Evolutionary conservation across 1,140 invertebrate genomes (phyloP).

Genomic region (Lordiphosa clarofinis): DNA sequence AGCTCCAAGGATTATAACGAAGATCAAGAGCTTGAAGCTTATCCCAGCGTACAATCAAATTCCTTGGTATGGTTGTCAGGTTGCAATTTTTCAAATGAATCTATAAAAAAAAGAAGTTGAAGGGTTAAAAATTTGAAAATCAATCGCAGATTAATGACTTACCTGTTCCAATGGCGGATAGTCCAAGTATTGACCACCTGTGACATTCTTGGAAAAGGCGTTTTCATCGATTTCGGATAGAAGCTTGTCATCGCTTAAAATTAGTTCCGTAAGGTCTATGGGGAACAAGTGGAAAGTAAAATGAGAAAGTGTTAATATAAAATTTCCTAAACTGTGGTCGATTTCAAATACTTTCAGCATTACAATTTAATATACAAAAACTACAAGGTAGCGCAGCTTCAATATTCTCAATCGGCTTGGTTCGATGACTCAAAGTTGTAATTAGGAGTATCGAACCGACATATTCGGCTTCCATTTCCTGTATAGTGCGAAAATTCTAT

Average conservation of each 20-base stretch:
- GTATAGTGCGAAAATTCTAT: too few relatives aligned
- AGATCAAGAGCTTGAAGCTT: conserved; percentile 83
- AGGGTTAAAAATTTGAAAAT: neutral
- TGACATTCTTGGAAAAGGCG: conserved; percentile 79
- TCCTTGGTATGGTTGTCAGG: conserved; percentile 82
- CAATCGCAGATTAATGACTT: conserved; percentile 2
- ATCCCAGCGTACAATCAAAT: conserved; percentile 85
- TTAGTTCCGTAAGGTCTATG: conserved; percentile 57
- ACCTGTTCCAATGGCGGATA: conserved; percentile 66
- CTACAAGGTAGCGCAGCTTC: too few relatives aligned
- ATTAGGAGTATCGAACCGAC: too few relatives aligned
- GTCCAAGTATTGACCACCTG: conserved; percentile 43
- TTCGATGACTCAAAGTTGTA: too few relatives aligned
- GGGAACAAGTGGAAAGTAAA: conserved; percentile 2
- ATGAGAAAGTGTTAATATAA: too few relatives aligned
- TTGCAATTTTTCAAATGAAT: conserved; percentile 86
- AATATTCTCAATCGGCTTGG: too few relatives aligned
- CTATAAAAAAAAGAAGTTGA: conserved; percentile 65
- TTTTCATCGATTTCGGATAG: conserved; percentile 82
- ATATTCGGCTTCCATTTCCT: too few relatives aligned
- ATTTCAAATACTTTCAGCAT: too few relatives aligned
- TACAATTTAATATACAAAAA: too few relatives aligned
- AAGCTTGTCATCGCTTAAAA: conserved; percentile 81
- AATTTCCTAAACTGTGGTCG: too few relatives aligned
- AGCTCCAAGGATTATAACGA: conserved; percentile 86